Evolutionary conservation across 2,888 invertebrate genomes (phyloP).

Genomic region (Crossocerus cetratus): DNA sequence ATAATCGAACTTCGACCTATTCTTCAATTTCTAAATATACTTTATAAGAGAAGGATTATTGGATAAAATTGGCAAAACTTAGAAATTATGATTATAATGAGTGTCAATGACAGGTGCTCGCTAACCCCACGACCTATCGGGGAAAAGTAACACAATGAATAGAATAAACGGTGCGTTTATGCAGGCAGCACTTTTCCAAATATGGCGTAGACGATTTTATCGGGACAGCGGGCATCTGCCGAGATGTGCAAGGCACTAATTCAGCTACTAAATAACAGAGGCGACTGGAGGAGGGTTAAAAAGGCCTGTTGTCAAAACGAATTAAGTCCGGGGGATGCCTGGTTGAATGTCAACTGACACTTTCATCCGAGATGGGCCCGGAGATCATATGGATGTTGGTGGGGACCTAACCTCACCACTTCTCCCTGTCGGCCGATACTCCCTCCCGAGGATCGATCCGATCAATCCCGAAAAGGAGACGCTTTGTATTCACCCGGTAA

Average conservation of each 20-base stretch:
- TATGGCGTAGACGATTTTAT: slow-evolving; percentile 45
- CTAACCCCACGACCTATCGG: no score
- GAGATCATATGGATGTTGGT: slow-evolving; percentile 40
- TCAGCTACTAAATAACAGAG: slow-evolving; percentile 53
- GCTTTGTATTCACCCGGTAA: slow-evolving; percentile 42
- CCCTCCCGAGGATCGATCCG: slow-evolving; percentile 18
- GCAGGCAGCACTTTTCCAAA: no score
- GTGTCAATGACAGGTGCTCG: no score
- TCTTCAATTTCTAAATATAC: no score
- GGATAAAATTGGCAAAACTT: no score
- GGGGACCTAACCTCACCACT: slow-evolving; percentile 8
- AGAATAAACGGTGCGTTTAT: no score
- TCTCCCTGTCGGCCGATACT: no score
- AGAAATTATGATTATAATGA: no score
- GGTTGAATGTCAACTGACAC: slow-evolving; percentile 34
- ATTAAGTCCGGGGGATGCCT: slow-evolving; percentile 55
- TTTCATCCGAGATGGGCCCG: slow-evolving; percentile 38
- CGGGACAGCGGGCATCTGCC: slow-evolving; percentile 66
- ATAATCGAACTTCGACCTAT: no score
- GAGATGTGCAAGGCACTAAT: slow-evolving; percentile 50
- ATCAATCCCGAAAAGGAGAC: slow-evolving; percentile 28
- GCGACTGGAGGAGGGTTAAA: slow-evolving; percentile 50
- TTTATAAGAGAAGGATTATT: no score
- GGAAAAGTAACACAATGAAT: no score
- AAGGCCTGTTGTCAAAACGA: slow-evolving; percentile 63